Conservation (phyloP, 2,113 vertebrate species). For the Eurystomus gularis region DNA sequence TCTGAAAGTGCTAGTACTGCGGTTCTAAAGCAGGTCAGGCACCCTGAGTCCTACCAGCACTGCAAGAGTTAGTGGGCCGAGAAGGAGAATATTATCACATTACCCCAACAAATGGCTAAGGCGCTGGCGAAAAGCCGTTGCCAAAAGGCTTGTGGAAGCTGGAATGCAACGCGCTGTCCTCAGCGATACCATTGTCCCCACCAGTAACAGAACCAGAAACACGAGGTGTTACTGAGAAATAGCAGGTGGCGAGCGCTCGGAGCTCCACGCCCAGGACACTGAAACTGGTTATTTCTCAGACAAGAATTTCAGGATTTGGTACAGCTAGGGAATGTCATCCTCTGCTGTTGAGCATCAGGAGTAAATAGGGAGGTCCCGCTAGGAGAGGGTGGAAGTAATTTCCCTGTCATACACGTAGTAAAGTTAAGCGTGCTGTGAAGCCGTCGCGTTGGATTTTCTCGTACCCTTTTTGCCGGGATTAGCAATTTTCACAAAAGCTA, state of each 20-base stretch:
- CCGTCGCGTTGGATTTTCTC: not conserved
- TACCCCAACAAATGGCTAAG: not conserved
- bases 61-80: not conserved
- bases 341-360: not conserved
- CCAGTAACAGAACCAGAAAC: not conserved
- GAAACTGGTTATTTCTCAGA: not conserved
- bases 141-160: not conserved
- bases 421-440: not conserved
- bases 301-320: not conserved
- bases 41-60: not conserved
- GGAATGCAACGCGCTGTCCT: not conserved
- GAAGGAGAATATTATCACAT: not conserved
- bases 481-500: not conserved
- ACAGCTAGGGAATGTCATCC: not conserved
- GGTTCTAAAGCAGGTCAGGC: not conserved
- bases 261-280: not conserved
- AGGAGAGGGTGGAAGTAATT: not conserved
- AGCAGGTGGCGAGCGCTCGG: not conserved
- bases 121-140: not conserved
- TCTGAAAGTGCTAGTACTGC: not conserved
- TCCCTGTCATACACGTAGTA: not conserved
- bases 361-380: not conserved
- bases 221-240: not conserved
- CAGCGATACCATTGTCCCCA: accelerated
- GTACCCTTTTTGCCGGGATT: not conserved